Base-by-base conservation (phyloP, 2,888 invertebrate species). In the Syrphus vitripennis region DNA sequence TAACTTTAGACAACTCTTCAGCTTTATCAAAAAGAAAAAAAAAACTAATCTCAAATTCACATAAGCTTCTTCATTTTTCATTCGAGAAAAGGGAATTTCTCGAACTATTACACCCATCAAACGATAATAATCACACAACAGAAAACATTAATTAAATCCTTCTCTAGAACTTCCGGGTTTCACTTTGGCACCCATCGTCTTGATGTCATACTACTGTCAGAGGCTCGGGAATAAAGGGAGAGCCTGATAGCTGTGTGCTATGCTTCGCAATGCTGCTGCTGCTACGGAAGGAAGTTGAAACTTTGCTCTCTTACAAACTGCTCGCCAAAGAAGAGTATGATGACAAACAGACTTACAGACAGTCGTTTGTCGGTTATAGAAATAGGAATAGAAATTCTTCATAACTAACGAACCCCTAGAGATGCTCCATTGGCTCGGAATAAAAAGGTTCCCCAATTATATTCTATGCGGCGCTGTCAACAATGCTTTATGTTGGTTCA, bases 91-190 rank as follows among this genome's bases (percentile, higher is more conserved):
- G 67, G 37, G 42, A 42, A 72, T 72, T 61, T 31, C 50, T 31
- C 42, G 26, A 76, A 57, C 67, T 63, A 70, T 40, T 50, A 83
- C 31, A 71, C 50, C 53, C 74, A 78, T 83, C 78, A 61, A 70
- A 45, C 61, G 53, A 67, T 50, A 37, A 70, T 70, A 76, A 71
- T 67, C 67, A 50, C 40, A 63, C 57, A 71, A 65, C 71, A 82
- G 37, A 75, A 65, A 65, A 69, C 67, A 75, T 79, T 83, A 83
- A 83, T 83, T 83, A 83, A 83, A 83, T 83, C 79, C 75, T 63
- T 75, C 29, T 50, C n/a, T 9, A 34, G 37, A 67, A 50, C 42
- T 82, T 82, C 65, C 82, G 45, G 76, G 55, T 77, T 71, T 77
- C 65, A 71, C 70, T 76, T 77, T 50, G 34, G 37, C 37, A 65